Base-by-base conservation (phyloP, 2,888 invertebrate genomes). In the Pterobdella sp. region DNA sequence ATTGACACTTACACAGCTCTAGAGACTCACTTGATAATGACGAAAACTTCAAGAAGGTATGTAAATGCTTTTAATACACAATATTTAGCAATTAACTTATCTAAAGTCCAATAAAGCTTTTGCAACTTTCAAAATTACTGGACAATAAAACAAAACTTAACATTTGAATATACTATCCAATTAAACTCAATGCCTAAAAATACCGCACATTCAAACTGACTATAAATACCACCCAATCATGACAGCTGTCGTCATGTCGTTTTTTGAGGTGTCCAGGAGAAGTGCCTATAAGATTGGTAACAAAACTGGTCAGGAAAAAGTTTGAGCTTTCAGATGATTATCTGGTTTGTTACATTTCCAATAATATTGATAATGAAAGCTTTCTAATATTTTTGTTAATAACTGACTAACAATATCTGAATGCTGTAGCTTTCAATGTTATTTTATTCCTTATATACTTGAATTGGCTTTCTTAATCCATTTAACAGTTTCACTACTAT, bases 41-140 rank as follows among this genome's bases (percentile, higher is more conserved):
- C 60, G 60, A 56, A n/a, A 56, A 56, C 60, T 56, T 26, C 26
- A 56, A 56, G n/a, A 56, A 56, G n/a, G 60, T 56, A 14, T 56
- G n/a, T 4, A 42, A 42, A 14, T 42, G 10, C 18, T 42, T 42
- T 42, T 42, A 18, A 14, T 42, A 14, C 18, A 42, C 42, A 14
- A 14, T 42, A 18, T 14, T 14, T 42, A 7, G 7, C 42, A 42
- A 42, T 42, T 42, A 14, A 42, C 18, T 42, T 42, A 42, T 42
- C 18, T 14, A 42, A 42, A 14, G 7, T 42, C 18, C 18, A 42
- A 42, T 42, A 7, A 14, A 14, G 18, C 18, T 42, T 42, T 42
- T 14, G 7, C n/a, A n/a, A n/a, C n/a, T n/a, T n/a, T n/a, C n/a
- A n/a, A n/a, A n/a, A n/a, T n/a, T n/a, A n/a, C n/a, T n/a, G n/a